These are phyloP conservation scores for Pholis gunnellus DNA, from an alignment of 2,113 vertebrate species.

Conservation along the genomic window DNA sequence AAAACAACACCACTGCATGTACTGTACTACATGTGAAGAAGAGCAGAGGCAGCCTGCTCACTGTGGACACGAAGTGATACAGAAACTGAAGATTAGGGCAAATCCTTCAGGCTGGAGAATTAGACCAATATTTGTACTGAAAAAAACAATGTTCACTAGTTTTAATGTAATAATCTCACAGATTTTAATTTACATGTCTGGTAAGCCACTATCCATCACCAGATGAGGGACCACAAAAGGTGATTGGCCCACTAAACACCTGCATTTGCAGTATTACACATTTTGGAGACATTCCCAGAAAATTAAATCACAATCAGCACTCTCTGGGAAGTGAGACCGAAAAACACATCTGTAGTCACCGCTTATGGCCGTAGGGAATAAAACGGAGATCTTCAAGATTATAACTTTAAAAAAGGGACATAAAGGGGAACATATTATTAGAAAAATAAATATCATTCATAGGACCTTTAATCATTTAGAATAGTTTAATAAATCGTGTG, in stretches of 20 bases:
- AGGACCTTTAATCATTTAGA: not conserved
- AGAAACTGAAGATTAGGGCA: not conserved
- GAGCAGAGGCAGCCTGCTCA: not conserved
- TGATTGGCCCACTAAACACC: too few relatives aligned
- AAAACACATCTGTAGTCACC: not conserved
- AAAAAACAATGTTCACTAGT: not conserved
- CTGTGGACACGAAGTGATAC: not conserved
- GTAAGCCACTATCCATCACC: not conserved
- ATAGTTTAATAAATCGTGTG: too few relatives aligned
- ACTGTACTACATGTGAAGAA: constrained; percentile 27
- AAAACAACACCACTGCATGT: constrained; percentile 57
- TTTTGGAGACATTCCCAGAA: not conserved
- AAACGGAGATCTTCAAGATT: too few relatives aligned
- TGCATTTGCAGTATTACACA: not conserved
- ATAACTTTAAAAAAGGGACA: too few relatives aligned
- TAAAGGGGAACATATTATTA: too few relatives aligned
- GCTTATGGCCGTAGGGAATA: not conserved
- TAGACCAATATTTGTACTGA: not conserved
- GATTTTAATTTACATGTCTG: not conserved
- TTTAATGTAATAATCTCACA: too few relatives aligned
- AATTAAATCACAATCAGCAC: not conserved
- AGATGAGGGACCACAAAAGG: not conserved
- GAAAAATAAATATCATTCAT: not conserved
- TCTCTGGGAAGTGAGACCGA: not conserved
- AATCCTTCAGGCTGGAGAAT: not conserved